phyloP scores from a whole-genome alignment of 2,888 invertebrate species.

The Xylota sylvarum region DNA sequence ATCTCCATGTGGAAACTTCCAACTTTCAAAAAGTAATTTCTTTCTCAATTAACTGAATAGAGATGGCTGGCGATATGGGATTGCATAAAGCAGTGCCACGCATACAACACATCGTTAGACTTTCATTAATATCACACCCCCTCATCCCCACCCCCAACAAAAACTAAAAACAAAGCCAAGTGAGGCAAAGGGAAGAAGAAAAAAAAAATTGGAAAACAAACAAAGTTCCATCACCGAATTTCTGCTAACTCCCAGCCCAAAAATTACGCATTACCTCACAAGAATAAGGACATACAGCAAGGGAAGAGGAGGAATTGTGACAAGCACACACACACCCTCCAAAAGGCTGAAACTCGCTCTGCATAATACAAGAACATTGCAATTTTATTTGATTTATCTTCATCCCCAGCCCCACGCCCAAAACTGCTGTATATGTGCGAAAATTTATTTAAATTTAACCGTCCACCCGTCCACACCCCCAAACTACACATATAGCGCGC shows the following conservation, averaged over 20 bases:
- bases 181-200: neutral
- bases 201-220: slow-evolving; percentile 34
- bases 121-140: slow-evolving; percentile 22
- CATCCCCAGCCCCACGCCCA: neutral
- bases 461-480: slow-evolving; percentile 19
- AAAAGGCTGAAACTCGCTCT: slow-evolving; percentile 44
- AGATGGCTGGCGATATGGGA: slow-evolving; percentile 54
- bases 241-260: slow-evolving; percentile 34
- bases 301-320: slow-evolving; percentile 37
- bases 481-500: neutral
- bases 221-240: slow-evolving; percentile 37
- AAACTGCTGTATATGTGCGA: slow-evolving; percentile 40
- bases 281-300: slow-evolving; percentile 28
- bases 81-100: slow-evolving; percentile 46
- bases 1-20: slow-evolving; percentile 68
- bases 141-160: neutral
- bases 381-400: slow-evolving; percentile 71
- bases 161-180: neutral
- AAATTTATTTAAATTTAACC: slow-evolving; percentile 71
- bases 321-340: slow-evolving; percentile 31
- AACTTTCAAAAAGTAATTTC: slow-evolving; percentile 70
- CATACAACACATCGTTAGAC: slow-evolving; percentile 58
- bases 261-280: slow-evolving; percentile 60
- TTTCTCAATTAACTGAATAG: slow-evolving; percentile 73
- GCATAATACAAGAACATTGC: slow-evolving; percentile 62